These are phyloP conservation scores for Homalodisca vitripennis DNA, from an alignment of 1,140 invertebrate species.

Conservation along the genomic window DNA sequence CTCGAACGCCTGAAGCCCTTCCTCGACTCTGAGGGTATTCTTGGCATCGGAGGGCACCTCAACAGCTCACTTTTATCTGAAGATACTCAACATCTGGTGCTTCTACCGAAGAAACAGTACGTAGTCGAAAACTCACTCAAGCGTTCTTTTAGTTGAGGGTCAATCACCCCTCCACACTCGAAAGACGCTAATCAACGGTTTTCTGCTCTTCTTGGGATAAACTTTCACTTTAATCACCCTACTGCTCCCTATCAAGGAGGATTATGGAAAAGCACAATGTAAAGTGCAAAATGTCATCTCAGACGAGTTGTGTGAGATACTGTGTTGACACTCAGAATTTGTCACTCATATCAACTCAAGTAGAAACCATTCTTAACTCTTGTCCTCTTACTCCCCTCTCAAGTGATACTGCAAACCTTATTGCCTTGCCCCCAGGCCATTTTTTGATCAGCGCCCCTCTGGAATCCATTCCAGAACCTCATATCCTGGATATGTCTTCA, in stretches of 20 bases:
- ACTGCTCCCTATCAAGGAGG: slow-evolving; percentile 41
- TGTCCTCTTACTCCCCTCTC: slow-evolving; percentile 46
- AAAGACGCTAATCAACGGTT: no score
- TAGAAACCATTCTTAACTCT: slow-evolving; percentile 47
- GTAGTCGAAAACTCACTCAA: slow-evolving; percentile 39
- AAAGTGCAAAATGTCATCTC: slow-evolving; percentile 44
- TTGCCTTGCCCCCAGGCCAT: slow-evolving; percentile 44
- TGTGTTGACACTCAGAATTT: slow-evolving; percentile 44
- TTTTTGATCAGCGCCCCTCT: slow-evolving; percentile 43
- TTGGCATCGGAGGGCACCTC: slow-evolving; percentile 48
- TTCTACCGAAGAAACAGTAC: slow-evolving; percentile 41
- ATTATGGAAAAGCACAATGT: slow-evolving; percentile 42
- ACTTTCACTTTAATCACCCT: slow-evolving; percentile 41
- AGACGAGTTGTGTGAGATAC: slow-evolving; percentile 39
- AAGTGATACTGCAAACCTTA: slow-evolving; percentile 42
- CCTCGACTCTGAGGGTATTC: slow-evolving; percentile 43
- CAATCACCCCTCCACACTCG: no score
- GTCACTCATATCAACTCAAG: slow-evolving; percentile 42
- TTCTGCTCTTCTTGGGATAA: slow-evolving; percentile 30
- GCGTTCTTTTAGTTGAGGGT: slow-evolving; percentile 40
- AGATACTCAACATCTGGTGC: slow-evolving; percentile 44
- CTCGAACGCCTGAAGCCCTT: slow-evolving; percentile 40
- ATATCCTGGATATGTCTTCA: slow-evolving; percentile 23
- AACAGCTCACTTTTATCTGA: slow-evolving; percentile 40
- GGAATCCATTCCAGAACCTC: slow-evolving; percentile 25